Evolutionary conservation across 2,113 vertebrate species (phyloP).

Genomic region (Campylomormyrus tamandua): DNA sequence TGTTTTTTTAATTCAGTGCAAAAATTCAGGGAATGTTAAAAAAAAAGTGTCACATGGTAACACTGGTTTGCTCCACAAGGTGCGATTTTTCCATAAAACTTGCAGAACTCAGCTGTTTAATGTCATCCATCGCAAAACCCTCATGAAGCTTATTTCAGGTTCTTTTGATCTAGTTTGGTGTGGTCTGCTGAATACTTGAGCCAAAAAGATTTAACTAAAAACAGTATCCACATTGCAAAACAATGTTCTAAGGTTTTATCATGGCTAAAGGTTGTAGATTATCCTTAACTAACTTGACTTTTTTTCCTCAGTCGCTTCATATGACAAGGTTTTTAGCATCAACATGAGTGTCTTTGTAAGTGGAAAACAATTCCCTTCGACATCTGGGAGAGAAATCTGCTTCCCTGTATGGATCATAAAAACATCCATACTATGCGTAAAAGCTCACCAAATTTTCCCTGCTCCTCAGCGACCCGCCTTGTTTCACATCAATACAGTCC

Average conservation of each 20-base stretch:
- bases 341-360: not conserved
- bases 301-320: not conserved
- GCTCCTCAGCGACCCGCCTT: not conserved
- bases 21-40: constrained; percentile 15
- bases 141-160: not conserved
- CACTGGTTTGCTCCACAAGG: not conserved
- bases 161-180: not conserved
- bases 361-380: not conserved
- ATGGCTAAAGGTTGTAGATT: not conserved
- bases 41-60: not conserved
- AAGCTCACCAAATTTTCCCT: not conserved
- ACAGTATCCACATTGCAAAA: not conserved
- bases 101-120: not conserved
- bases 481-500: not conserved
- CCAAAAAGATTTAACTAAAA: not conserved
- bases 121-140: not conserved
- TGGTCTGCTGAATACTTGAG: not conserved
- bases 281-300: not conserved
- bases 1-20: constrained; percentile 23
- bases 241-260: not conserved
- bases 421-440: not conserved
- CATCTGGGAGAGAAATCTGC: not conserved
- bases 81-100: not conserved
- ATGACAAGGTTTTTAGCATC: constrained; percentile 12
- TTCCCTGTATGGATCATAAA: not conserved